Evolutionary conservation across 2,888 invertebrate genomes (phyloP).

Genomic region (Drosophila mimica): DNA sequence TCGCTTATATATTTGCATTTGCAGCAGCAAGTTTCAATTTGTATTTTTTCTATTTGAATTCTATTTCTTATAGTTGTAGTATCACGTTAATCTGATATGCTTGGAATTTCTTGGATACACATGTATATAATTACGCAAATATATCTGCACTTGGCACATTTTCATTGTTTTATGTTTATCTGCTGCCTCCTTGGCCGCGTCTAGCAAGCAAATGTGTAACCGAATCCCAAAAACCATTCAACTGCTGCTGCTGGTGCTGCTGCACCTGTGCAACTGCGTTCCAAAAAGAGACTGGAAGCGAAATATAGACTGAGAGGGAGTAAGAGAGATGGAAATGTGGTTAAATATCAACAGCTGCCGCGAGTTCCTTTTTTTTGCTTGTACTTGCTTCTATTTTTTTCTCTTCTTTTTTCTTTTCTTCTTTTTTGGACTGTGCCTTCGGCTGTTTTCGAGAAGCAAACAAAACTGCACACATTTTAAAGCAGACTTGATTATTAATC

Average conservation of each 20-base stretch:
- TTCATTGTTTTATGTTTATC: constrained; percentile 35
- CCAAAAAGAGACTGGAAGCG: constrained; percentile 1
- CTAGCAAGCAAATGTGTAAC: constrained; percentile 54
- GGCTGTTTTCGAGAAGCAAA: constrained; percentile 54
- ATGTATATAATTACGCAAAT: constrained; percentile 17
- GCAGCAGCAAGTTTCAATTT: constrained; percentile 22
- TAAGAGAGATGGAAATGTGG: constrained; percentile 1
- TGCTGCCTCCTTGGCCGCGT: constrained; percentile 33
- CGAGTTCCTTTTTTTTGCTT: constrained; percentile 16
- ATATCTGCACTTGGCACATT: constrained; percentile 42
- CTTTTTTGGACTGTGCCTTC: constrained; percentile 8
- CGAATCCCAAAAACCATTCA: constrained; percentile 59
- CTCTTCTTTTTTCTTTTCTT: constrained; percentile 12
- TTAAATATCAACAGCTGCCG: constrained; percentile 38
- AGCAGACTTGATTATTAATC: background rate
- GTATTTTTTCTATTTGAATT: constrained; percentile 21
- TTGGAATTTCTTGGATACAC: constrained; percentile 23
- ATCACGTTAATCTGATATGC: constrained; percentile 34
- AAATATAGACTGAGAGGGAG: background rate
- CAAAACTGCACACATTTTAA: constrained; percentile 43
- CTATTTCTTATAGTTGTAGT: constrained; percentile 1
- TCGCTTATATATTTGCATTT: background rate
- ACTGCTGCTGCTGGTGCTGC: constrained; percentile 28
- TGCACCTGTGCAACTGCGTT: constrained; percentile 65
- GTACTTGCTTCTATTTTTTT: constrained; percentile 2